Evolutionary conservation across 2,113 vertebrate genomes (phyloP).

Genomic region (Dasypus novemcinctus): DNA sequence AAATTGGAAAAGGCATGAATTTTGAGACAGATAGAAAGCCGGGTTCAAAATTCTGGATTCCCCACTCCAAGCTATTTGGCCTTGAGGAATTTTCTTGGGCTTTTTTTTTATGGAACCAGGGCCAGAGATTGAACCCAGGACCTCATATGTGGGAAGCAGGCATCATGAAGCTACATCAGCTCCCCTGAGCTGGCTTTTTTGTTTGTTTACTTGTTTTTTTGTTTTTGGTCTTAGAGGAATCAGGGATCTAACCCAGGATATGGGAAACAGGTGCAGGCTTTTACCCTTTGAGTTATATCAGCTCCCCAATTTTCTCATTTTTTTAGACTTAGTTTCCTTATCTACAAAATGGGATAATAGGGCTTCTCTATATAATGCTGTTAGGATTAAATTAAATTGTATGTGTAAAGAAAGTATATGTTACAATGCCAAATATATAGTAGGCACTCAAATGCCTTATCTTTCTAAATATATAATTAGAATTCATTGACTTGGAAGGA

Average conservation of each 20-base stretch:
- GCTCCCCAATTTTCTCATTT: background rate
- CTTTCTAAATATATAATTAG: conserved; percentile 38
- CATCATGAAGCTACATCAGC: too few species aligned
- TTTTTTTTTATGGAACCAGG: too few species aligned
- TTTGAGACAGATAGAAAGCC: background rate
- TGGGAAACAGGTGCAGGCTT: too few species aligned
- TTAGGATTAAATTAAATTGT: background rate
- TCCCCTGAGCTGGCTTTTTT: too few species aligned
- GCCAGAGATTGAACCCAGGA: too few species aligned
- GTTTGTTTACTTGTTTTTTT: too few species aligned
- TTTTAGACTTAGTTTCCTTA: background rate
- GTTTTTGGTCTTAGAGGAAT: too few species aligned
- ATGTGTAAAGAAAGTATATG: background rate
- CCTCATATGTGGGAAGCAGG: too few species aligned
- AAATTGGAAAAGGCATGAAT: background rate
- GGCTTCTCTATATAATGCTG: background rate
- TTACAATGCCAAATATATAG: background rate
- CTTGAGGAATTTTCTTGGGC: background rate
- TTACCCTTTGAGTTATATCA: too few species aligned
- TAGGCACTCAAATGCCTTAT: background rate
- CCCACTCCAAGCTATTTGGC: background rate
- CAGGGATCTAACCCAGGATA: too few species aligned
- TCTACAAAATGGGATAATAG: background rate
- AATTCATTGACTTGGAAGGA: background rate
- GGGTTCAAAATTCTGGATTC: background rate